Evolutionary conservation across 1,140 invertebrate genomes (phyloP).

Genomic region (Dolichoris vasculosae): DNA sequence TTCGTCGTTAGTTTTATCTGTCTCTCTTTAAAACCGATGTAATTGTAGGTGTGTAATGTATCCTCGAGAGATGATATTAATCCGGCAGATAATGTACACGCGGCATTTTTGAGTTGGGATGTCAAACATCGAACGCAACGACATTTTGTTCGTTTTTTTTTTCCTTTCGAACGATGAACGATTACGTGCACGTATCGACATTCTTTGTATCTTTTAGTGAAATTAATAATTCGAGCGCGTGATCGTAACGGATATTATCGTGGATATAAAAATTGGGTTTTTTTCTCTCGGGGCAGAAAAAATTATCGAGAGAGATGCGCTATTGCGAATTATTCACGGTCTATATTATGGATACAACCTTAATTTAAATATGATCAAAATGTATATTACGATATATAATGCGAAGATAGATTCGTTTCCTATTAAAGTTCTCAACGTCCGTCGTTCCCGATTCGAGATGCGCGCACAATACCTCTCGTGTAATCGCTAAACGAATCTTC

Average conservation of each 20-base stretch:
- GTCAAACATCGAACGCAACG: conserved; percentile 16
- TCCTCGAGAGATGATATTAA: conserved; percentile 49
- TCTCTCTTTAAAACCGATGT: conserved; percentile 19
- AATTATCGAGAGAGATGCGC: not conserved
- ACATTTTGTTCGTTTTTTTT: conserved; percentile 18
- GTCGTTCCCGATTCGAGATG: no score
- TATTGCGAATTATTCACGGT: not conserved
- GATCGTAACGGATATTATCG: not conserved
- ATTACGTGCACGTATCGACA: not conserved
- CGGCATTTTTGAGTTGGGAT: not conserved
- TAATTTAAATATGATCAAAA: not conserved
- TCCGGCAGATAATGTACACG: conserved; percentile 31
- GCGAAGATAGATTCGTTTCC: no score
- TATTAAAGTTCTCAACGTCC: no score
- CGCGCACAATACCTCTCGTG: no score
- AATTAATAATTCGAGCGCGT: not conserved
- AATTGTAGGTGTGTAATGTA: conserved; percentile 42
- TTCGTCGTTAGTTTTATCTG: conserved; percentile 28
- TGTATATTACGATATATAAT: no score
- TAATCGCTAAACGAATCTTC: no score
- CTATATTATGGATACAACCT: no score
- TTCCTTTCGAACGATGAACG: conserved; percentile 17
- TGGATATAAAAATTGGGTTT: not conserved
- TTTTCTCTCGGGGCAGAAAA: not conserved
- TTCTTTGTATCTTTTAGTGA: conserved; percentile 1